Percentiles rank a stretch among this genome's conserved stretches.
phyloP scores from a whole-genome alignment of 2,797 vertebrate species.

The Trachops cirrhosus region DNA sequence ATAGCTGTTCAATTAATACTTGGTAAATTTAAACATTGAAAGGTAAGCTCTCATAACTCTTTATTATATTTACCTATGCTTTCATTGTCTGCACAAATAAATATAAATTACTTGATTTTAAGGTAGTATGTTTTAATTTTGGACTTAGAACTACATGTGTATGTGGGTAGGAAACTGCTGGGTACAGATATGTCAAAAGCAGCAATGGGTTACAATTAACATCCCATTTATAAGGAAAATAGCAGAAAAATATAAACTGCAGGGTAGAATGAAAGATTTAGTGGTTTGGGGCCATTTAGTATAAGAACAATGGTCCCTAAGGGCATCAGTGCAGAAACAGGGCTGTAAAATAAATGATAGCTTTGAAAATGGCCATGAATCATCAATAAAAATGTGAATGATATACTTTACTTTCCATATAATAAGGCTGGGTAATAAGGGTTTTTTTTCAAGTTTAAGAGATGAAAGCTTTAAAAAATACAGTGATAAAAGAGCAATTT shows the following conservation, averaged over 20 bases:
- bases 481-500: neutral
- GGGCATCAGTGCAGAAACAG: constrained; percentile 17
- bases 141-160: neutral
- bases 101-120: constrained; percentile 33
- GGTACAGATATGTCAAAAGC: neutral
- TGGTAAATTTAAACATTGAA: neutral
- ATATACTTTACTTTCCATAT: neutral
- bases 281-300: neutral
- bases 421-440: neutral
- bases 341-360: constrained; percentile 34
- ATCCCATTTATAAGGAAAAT: neutral
- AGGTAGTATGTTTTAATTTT: neutral
- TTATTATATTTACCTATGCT: neutral
- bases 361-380: constrained; percentile 25
- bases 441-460: neutral
- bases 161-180: neutral
- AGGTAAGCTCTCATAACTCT: neutral
- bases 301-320: neutral
- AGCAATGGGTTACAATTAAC: neutral
- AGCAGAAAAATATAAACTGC: neutral
- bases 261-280: neutral
- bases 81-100: neutral
- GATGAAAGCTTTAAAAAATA: neutral
- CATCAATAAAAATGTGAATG: constrained; percentile 35
- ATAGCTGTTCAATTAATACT: neutral